Evolutionary conservation across 2,797 vertebrate genomes (phyloP).

Genomic region (Ctenochaetus hawaiiensis): DNA sequence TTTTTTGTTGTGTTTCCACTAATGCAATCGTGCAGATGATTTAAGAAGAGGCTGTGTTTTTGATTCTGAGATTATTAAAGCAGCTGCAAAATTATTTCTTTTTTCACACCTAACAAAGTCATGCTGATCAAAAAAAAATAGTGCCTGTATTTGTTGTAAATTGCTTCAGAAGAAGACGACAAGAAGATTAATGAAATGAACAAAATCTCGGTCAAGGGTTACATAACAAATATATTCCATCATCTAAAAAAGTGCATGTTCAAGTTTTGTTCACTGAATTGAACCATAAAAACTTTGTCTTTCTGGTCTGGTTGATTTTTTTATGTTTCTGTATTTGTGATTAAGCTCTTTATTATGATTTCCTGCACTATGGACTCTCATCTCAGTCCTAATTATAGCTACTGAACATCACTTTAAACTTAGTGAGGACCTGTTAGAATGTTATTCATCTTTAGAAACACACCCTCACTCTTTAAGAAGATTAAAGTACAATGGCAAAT

Average conservation of each 20-base stretch:
- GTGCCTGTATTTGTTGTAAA: neutral
- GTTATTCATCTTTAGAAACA: neutral
- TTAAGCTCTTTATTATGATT: neutral
- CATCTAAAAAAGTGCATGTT: neutral
- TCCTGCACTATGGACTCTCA: neutral
- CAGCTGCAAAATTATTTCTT: slow-evolving; percentile 16
- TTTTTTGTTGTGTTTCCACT: neutral
- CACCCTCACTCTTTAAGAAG: neutral
- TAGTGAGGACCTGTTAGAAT: neutral
- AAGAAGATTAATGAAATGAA: neutral
- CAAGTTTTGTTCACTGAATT: neutral
- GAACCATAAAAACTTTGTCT: too few species aligned
- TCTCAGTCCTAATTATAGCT: neutral
- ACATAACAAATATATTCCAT: neutral
- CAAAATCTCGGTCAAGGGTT: neutral
- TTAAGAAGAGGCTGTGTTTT: neutral
- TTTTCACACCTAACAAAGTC: slow-evolving; percentile 5
- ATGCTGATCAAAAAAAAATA: neutral
- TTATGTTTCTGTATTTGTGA: neutral
- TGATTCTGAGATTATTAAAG: slow-evolving; percentile 2
- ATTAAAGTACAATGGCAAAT: neutral
- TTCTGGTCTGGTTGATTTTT: too few species aligned
- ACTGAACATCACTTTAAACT: neutral
- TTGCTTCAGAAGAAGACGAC: neutral
- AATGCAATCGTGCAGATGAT: slow-evolving; percentile 8